phyloP scores from a whole-genome alignment of 2,113 vertebrate species.

The Ciconia maguari region DNA sequence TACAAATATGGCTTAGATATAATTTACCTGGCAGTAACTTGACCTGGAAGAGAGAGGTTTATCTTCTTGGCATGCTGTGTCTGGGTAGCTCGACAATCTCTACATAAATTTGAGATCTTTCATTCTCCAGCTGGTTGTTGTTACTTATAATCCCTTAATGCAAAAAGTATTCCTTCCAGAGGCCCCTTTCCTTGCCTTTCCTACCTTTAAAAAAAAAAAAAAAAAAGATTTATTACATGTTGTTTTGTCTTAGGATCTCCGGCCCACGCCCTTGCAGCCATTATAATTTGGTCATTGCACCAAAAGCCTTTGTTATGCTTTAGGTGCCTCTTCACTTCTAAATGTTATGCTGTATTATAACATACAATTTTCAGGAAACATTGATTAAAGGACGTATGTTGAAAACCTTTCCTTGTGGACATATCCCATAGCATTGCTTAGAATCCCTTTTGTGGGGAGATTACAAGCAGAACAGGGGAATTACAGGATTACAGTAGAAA shows the following conservation, averaged over 20 bases:
- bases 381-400: not conserved
- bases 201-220: not conserved
- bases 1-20: not conserved
- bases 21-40: slow-evolving; percentile 59
- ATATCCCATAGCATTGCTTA: not conserved
- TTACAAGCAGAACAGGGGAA: not conserved
- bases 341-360: not conserved
- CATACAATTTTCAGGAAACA: not conserved
- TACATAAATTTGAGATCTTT: slow-evolving; percentile 57
- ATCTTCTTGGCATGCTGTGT: slow-evolving; percentile 44
- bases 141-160: slow-evolving; percentile 64
- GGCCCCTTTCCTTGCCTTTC: slow-evolving; percentile 23
- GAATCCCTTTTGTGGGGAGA: not conserved
- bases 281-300: not conserved
- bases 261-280: not conserved
- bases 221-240: not conserved
- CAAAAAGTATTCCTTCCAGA: slow-evolving; percentile 47
- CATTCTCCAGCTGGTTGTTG: slow-evolving; percentile 57
- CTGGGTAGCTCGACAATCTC: slow-evolving; percentile 34
- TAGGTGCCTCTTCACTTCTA: not conserved
- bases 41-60: slow-evolving; percentile 61
- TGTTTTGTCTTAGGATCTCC: not conserved
- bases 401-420: not conserved
- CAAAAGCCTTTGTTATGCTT: not conserved
- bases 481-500: not conserved